These are phyloP conservation scores for Micrasema minimum DNA, from an alignment of 1,140 invertebrate genomes.

Conservation along the genomic window DNA sequence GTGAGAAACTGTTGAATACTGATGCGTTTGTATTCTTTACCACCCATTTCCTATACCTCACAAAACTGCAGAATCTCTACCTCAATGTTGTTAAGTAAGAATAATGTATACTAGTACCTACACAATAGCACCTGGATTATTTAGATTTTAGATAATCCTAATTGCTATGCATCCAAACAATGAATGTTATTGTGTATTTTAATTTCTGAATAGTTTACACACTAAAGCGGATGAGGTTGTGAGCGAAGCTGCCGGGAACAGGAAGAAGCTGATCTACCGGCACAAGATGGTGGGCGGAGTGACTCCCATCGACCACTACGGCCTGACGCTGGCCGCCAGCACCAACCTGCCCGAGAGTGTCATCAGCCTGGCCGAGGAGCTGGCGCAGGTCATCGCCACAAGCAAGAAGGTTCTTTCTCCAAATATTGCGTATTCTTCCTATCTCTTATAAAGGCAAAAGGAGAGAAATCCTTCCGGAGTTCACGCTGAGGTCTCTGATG, in stretches of 20 bases:
- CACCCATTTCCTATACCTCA: constrained; percentile 84
- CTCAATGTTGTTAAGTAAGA: constrained; percentile 83
- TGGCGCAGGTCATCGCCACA: constrained; percentile 58
- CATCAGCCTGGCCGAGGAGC: constrained; percentile 60
- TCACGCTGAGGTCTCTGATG: no score
- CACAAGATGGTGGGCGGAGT: constrained; percentile 61
- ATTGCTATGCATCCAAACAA: not conserved
- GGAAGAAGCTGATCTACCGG: constrained; percentile 58
- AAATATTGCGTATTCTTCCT: no score
- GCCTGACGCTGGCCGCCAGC: constrained; percentile 60
- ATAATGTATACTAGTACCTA: not conserved
- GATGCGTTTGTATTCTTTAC: constrained; percentile 83
- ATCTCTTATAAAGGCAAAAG: no score
- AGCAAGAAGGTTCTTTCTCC: constrained; percentile 61
- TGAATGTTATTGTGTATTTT: constrained; percentile 6
- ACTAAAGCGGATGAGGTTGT: constrained; percentile 58
- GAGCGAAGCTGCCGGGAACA: not conserved
- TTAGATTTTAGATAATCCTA: no score
- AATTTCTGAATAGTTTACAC: constrained; percentile 56
- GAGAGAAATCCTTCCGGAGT: no score
- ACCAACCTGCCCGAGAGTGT: constrained; percentile 62
- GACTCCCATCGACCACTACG: constrained; percentile 61
- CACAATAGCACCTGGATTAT: no score
- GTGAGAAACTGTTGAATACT: constrained; percentile 76
- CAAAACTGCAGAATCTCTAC: constrained; percentile 78